These are phyloP conservation scores for Astur gentilis DNA, from an alignment of 2,113 vertebrate species.

Conservation along the genomic window DNA sequence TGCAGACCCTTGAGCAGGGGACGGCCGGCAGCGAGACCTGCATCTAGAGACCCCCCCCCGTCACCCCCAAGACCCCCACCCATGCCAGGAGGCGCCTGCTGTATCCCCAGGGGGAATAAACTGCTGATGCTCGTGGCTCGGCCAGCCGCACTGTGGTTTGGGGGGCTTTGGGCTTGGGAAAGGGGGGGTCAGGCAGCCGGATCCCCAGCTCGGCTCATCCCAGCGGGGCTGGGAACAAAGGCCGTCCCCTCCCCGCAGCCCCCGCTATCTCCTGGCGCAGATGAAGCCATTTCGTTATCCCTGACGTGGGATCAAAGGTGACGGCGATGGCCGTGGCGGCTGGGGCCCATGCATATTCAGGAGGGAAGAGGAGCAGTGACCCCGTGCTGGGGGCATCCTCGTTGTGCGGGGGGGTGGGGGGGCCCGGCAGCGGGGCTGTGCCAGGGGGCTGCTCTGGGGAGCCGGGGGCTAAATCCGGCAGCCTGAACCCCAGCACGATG, in stretches of 20 bases:
- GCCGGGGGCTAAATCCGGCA: background rate
- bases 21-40: background rate
- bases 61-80: too few species aligned
- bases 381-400: background rate
- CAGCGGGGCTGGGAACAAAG: background rate
- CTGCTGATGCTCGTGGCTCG: background rate
- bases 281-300: background rate
- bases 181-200: background rate
- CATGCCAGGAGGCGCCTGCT: background rate
- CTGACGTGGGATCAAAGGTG: constrained; percentile 40
- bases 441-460: background rate
- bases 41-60: background rate
- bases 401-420: background rate
- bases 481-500: background rate
- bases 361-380: constrained; percentile 7
- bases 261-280: background rate
- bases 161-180: background rate
- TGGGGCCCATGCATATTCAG: background rate
- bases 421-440: background rate
- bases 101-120: background rate
- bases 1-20: background rate
- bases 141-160: background rate
- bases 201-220: background rate
- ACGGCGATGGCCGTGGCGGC: background rate
- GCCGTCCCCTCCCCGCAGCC: background rate